phyloP scores from a whole-genome alignment of 2,113 vertebrate species.

The Lathamus discolor region DNA sequence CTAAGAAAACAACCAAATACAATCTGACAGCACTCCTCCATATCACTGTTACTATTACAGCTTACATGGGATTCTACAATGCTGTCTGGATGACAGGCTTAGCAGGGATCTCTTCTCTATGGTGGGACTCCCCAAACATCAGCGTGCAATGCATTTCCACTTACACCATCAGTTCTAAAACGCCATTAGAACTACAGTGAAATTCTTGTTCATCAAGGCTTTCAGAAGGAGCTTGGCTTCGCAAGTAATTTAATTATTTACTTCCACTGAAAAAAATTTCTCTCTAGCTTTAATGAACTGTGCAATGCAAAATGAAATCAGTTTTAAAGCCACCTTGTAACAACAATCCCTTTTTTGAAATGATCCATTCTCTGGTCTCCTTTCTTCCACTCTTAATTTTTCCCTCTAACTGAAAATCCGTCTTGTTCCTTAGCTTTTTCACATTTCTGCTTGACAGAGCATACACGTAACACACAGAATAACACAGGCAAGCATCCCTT shows the following conservation, averaged over 20 bases:
- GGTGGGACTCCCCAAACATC: background rate
- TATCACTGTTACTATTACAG: background rate
- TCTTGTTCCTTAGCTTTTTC: background rate
- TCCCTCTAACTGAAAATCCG: background rate
- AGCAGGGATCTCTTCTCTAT: background rate
- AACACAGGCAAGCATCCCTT: background rate
- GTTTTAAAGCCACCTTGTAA: background rate
- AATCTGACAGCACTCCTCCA: background rate
- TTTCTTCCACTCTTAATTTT: background rate
- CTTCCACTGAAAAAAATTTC: background rate
- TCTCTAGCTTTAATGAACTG: background rate
- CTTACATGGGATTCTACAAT: background rate
- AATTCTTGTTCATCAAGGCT: background rate
- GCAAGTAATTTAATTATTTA: background rate
- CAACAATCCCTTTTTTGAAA: background rate
- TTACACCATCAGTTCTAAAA: background rate
- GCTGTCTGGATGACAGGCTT: background rate
- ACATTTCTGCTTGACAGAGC: background rate
- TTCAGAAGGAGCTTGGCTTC: background rate
- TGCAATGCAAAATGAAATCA: background rate
- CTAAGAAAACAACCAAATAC: background rate
- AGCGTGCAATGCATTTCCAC: background rate
- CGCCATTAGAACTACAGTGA: background rate
- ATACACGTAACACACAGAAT: fast-evolving
- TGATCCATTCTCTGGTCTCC: background rate